Percentiles rank a stretch among this genome's conserved stretches.
phyloP scores from a whole-genome alignment of 2,113 vertebrate species.

The Aviceda subcristata region DNA sequence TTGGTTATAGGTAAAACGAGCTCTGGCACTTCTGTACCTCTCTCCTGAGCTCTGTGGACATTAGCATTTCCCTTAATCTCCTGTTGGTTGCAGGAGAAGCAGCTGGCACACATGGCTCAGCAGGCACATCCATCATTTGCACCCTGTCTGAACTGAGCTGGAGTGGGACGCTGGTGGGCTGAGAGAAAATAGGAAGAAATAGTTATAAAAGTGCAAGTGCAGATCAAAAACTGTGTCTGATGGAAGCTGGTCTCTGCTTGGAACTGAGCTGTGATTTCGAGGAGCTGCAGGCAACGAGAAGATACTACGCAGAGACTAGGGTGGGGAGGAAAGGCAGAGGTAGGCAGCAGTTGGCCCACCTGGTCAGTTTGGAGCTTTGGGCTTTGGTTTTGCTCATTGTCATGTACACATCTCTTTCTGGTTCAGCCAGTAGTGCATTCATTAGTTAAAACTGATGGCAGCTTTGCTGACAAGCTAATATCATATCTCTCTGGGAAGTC shows the following conservation, averaged over 20 bases:
- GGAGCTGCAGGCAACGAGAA: neutral
- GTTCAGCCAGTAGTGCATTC: neutral
- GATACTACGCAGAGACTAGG: rapidly evolving
- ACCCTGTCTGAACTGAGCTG: neutral
- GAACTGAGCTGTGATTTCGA: neutral
- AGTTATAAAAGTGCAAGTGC: neutral
- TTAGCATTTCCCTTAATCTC: neutral
- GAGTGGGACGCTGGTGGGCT: neutral
- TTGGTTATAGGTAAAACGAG: neutral
- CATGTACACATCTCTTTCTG: rapidly evolving
- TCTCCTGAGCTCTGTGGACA: neutral
- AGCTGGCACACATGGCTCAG: neutral
- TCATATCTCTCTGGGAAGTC: neutral
- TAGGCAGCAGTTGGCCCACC: neutral
- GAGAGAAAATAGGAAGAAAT: neutral
- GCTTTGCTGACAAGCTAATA: neutral
- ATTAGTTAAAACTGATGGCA: neutral
- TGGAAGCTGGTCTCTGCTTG: neutral
- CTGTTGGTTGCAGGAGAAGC: neutral
- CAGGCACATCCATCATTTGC: neutral
- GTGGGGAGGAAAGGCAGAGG: neutral
- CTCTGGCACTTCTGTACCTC: neutral
- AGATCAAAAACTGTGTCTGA: neutral
- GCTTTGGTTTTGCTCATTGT: neutral
- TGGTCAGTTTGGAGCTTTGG: neutral